These are phyloP conservation scores for Busseola fusca DNA, from an alignment of 2,888 invertebrate genomes.

Conservation along the genomic window DNA sequence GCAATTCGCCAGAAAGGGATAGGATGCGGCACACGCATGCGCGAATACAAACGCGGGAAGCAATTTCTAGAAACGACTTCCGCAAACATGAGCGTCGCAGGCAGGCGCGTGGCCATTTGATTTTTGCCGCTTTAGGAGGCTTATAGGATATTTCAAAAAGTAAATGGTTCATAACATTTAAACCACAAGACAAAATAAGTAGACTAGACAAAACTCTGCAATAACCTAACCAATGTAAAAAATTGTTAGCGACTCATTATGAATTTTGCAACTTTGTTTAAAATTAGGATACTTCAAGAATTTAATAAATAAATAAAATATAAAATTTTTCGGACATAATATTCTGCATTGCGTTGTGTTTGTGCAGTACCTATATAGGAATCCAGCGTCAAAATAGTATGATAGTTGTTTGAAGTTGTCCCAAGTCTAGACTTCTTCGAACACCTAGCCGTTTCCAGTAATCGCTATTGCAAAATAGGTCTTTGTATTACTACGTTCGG, in stretches of 20 bases:
- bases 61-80: constrained; percentile 81
- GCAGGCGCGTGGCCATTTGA: constrained; percentile 54
- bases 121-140: constrained; percentile 46
- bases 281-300: constrained; percentile 2
- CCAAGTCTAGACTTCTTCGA: constrained; percentile 11
- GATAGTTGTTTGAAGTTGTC: constrained; percentile 2
- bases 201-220: not conserved
- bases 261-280: not conserved
- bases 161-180: not conserved
- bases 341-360: constrained; percentile 6
- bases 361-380: not conserved
- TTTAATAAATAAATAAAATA: constrained; percentile 1
- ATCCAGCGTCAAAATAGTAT: constrained; percentile 12
- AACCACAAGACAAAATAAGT: not conserved
- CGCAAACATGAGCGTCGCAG: constrained; percentile 66
- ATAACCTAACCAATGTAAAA: not conserved
- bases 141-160: constrained; percentile 17
- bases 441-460: constrained; percentile 31
- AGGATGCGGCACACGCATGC: constrained; percentile 79
- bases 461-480: constrained; percentile 3
- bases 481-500: constrained; percentile 27
- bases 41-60: constrained; percentile 82
- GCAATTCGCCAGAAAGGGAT: constrained; percentile 80
- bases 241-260: not conserved
- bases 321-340: not conserved